Base-by-base conservation (phyloP, 2,113 vertebrate species). In the Circaetus gallicus region DNA sequence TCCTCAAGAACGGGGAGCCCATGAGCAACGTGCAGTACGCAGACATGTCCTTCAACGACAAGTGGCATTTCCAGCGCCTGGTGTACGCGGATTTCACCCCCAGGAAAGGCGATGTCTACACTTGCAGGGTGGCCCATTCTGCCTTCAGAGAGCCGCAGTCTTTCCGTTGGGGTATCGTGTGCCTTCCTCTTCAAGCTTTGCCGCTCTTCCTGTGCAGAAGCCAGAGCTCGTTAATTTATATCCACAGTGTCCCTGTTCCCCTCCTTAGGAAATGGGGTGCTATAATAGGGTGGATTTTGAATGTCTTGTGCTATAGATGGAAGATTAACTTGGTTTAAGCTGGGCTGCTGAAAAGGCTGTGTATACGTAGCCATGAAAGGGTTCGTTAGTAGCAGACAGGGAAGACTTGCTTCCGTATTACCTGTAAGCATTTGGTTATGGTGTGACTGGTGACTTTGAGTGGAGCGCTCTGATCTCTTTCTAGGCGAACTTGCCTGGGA, bases 21-120 rank as follows among this genome's bases (percentile, higher is more conserved):
- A 92, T 99, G 2, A 1, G 13, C 0, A 0, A 0, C 0, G 31
- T 96, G 7, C 1, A 70, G 1, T 97, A 95, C 56, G 91, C 98
- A 0, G 99, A 99, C 94, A 96, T 99, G 97, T 97, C 99, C 83
- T 99, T 99, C 96, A 96, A 97, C 6, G 71, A 97, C 5, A 89
- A 98, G 72, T 99, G 99, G 99, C 79, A 96, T 28, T 99, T 99
- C 95, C 95, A 99, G 43, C 98, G 98, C 61, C 98, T 99, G 88
- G 98, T 79, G 31, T 70, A 84, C 0, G 95, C 7, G 0, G 0
- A 12, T 0, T 98, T 99, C 86, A 90, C 0, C 0, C 98, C 99
- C 3, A 4, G 4, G 2, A 4, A 0, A 0, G 67, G 4, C 0
- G 93, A 97, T 0, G 0, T 0, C 1, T 99, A 95, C 45, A 1